A percentile compares a stretch with the other conserved stretches of the same genome.
Evolutionary conservation across 2,113 vertebrate species (phyloP).

Genomic region (Arvicanthis niloticus): DNA sequence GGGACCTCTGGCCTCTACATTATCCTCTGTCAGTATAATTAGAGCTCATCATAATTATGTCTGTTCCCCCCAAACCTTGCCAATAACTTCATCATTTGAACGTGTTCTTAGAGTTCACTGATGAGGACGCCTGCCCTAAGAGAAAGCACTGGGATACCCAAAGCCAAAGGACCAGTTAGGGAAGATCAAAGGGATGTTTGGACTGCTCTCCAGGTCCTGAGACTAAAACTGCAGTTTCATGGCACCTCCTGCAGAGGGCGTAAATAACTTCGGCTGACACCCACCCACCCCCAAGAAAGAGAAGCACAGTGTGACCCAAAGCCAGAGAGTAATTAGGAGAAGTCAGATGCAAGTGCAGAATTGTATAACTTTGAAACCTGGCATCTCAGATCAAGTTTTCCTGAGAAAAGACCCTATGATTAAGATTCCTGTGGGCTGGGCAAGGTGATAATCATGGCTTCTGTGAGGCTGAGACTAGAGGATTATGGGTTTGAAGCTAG

Average conservation of each 20-base stretch:
- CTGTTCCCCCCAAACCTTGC: not conserved
- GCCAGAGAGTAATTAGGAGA: not conserved
- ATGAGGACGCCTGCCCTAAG: constrained; percentile 24
- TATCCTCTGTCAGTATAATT: not conserved
- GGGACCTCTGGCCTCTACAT: constrained; percentile 22
- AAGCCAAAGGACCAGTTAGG: not conserved
- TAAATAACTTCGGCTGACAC: not conserved
- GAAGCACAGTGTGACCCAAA: not conserved
- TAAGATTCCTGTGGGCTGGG: not conserved
- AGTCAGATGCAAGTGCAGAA: constrained; percentile 9
- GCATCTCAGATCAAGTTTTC: not conserved
- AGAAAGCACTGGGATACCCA: constrained; percentile 10
- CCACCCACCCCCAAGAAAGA: not conserved
- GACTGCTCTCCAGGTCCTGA: not conserved
- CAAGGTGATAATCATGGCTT: not conserved
- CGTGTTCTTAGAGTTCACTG: constrained; percentile 28
- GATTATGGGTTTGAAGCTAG: not conserved
- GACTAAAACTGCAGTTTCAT: not conserved
- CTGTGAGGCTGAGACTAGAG: not conserved
- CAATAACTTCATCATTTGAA: constrained; percentile 49
- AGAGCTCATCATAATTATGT: not conserved
- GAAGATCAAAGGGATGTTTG: not conserved
- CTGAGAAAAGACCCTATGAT: not conserved
- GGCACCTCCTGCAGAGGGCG: not conserved
- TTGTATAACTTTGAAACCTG: not conserved